These are phyloP conservation scores for Tromatobia lineatoria DNA, from an alignment of 2,888 invertebrate genomes.

Conservation along the genomic window DNA sequence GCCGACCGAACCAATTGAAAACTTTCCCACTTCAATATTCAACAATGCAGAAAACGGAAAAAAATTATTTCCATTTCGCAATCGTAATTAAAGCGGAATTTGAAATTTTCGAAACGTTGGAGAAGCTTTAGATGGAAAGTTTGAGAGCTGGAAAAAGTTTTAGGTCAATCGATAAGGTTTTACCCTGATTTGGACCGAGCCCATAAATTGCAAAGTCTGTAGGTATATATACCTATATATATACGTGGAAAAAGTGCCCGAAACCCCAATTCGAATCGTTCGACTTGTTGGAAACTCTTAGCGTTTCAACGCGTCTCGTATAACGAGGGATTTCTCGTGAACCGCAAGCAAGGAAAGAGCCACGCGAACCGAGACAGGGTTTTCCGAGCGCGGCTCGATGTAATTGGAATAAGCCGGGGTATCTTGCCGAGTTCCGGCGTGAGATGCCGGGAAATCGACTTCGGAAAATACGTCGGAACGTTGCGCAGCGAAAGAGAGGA, in stretches of 20 bases:
- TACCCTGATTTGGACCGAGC: conserved; percentile 1
- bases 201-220: conserved; percentile 12
- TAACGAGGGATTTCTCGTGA: conserved; percentile 63
- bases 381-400: conserved; percentile 41
- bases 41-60: neutral
- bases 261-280: conserved; percentile 48
- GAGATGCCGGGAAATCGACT: conserved; percentile 44
- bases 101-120: conserved; percentile 1
- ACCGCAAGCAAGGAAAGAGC: conserved; percentile 11
- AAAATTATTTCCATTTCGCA: neutral
- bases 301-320: conserved; percentile 35
- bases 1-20: neutral
- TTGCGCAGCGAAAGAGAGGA: conserved; percentile 12
- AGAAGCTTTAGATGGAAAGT: neutral
- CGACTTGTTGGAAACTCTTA: conserved; percentile 44
- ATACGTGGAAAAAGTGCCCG: neutral
- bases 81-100: neutral
- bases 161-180: conserved; percentile 1
- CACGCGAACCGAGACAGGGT: neutral
- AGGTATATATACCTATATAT: conserved; percentile 9
- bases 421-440: conserved; percentile 25
- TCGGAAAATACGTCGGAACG: conserved; percentile 44
- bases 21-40: neutral
- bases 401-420: conserved; percentile 58
- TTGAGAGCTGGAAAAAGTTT: neutral